A percentile compares a stretch with the other conserved stretches of the same genome.
Evolutionary conservation across 2,113 vertebrate genomes (phyloP).

Genomic region (Lagopus leucura): DNA sequence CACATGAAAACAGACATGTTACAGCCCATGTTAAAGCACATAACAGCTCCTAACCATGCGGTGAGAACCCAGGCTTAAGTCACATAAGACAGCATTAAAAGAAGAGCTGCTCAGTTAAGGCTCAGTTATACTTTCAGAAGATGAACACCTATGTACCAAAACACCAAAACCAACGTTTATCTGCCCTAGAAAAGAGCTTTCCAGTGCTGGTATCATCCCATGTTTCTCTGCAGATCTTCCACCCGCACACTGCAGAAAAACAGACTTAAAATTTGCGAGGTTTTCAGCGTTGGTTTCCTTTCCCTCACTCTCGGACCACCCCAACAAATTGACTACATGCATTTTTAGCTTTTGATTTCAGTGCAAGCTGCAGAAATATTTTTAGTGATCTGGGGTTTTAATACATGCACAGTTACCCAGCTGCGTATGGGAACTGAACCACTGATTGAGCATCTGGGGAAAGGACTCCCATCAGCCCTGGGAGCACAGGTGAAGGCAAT

Average conservation of each 20-base stretch:
- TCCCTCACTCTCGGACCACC: not conserved
- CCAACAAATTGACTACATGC: not conserved
- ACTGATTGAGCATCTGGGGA: too few relatives aligned
- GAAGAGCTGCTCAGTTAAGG: not conserved
- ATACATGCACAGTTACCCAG: not conserved
- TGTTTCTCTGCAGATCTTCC: not conserved
- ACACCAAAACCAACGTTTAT: not conserved
- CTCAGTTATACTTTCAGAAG: not conserved
- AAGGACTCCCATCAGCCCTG: too few relatives aligned
- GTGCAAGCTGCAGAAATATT: not conserved
- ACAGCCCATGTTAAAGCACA: not conserved
- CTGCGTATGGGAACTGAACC: not conserved
- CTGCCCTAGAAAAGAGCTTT: not conserved
- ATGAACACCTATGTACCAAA: not conserved
- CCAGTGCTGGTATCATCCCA: not conserved
- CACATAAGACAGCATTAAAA: not conserved
- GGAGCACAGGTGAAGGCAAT: too few relatives aligned
- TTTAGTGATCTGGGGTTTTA: conserved; percentile 13
- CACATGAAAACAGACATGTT: not conserved
- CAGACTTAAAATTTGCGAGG: not conserved
- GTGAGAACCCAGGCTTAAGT: not conserved
- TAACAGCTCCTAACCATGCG: rapidly evolving
- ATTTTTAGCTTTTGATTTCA: conserved; percentile 25
- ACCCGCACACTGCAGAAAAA: not conserved
- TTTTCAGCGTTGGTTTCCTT: not conserved